Base-by-base conservation (phyloP, 2,113 vertebrate species). In the Oncorhynchus mykiss region DNA sequence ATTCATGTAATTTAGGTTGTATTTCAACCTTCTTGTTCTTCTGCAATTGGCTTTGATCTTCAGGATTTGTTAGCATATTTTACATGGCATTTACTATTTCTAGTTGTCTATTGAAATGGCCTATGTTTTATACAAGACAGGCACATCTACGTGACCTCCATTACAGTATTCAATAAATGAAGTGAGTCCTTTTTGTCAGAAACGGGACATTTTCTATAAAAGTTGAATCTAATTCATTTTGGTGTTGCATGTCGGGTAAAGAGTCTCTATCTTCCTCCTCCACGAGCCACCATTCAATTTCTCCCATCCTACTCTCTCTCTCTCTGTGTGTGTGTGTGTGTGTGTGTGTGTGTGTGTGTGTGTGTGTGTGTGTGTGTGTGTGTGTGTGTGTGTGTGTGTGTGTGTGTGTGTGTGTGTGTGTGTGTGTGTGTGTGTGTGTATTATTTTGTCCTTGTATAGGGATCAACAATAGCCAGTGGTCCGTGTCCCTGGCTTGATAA, bases 401-500 rank as follows among this genome's bases (percentile, higher is more conserved):
- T n/a, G n/a, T n/a, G n/a, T n/a, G n/a, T n/a, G n/a, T n/a, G 57
- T 72, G 69, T 78, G 13, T 76, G 14, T 74, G 45, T 67, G 62
- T 67, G 62, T 72, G 70, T 73, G 77, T 72, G 74, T 74, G 73
- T 25, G 7, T 39, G 54, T 71, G 57, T 78, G 81, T 76, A 49
- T 87, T 77, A 67, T 48, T 48, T 62, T 80, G 87, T 82, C 87
- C 88, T 89, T 84, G 87, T 87, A 48, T 71, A 60, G 65, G 54
- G 82, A 86, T 86, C 83, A 86, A 81, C 75, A 78, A 80, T 79
- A 83, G 81, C 84, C 87, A 81, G 78, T 29, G 80, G 83, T 80
- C 80, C 87, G 80, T 88, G 83, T 87, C 86, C 72, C 7, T 69
- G 16, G 82, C 79, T 80, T 88, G 88, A 92, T 91, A 85, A 85